Base-by-base conservation (phyloP, 2,113 vertebrate genomes). In the Spea multiplicata region DNA sequence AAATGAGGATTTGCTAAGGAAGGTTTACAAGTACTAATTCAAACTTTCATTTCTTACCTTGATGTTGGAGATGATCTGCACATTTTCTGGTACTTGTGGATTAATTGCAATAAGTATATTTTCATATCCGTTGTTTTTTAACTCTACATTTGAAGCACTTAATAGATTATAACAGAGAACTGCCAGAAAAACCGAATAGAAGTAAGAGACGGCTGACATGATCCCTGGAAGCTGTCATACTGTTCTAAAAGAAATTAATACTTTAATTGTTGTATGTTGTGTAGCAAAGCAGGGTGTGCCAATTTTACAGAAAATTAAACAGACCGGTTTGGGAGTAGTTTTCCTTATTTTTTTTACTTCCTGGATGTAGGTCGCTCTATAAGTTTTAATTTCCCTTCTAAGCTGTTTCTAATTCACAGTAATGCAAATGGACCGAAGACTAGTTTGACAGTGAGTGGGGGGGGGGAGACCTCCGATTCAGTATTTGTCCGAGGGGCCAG, bases 61-160 rank as follows among this genome's bases (percentile, higher is more conserved):
- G 67, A 91, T 86, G 14, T 81, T 85, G 46, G 53, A 4, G 59
- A 90, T 59, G 45, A 91, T 82, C 1, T 76, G 75, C 53, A 55
- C 66, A 66, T 87, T 81, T 80, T 90, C 85, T 0, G 82, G 49
- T 13, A 90, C 84, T 8, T 57, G 82, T 8, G 87, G 86, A 62
- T 85, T 82, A 57, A 90, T 83, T 5, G 87, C 88, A 10, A 88
- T 6, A 2, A 89, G 84, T 9, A 91, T 44, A 61, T 82, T 84
- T 1, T 88, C 65, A 12, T 91, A 91, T 3, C 84, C 89, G 49
- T 86, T 85, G n/a, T 83, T 84, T 66, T 6, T 81, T 61, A 90
- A 82, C 65, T 74, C 70, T 48, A 85, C 30, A 0, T 44, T 3
- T 44, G 12, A 49, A 30, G 12, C 46, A 9, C 10, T 44, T 10